Evolutionary conservation across 2,113 vertebrate species (phyloP).

Genomic region (Herpailurus yagouaroundi): DNA sequence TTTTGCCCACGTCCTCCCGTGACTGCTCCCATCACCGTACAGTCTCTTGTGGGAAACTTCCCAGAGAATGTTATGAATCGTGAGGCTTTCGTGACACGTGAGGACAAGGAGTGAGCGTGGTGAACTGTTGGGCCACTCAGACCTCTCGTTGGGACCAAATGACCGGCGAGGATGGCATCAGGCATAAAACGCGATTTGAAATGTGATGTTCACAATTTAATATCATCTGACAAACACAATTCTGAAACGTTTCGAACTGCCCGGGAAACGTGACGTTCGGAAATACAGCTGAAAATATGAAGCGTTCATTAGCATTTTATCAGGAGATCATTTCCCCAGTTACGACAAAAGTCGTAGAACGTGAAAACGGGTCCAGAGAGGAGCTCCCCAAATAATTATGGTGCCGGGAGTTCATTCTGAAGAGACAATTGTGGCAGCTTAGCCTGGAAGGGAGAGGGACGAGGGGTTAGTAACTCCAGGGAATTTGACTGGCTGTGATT

Average conservation of each 20-base stretch:
- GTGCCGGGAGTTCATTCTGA: neutral
- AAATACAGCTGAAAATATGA: neutral
- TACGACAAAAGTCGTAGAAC: neutral
- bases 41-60: neutral
- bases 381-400: neutral
- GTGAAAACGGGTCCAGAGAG: neutral
- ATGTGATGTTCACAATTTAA: neutral
- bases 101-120: neutral
- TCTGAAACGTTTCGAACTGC: neutral
- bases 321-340: neutral
- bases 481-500: neutral
- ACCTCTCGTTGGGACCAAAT: neutral
- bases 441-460: neutral
- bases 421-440: neutral
- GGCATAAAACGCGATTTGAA: neutral
- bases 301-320: too few species aligned
- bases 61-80: neutral
- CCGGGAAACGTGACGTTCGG: neutral
- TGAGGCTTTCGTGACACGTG: neutral
- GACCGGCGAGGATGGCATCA: neutral
- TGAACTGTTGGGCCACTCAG: too few species aligned
- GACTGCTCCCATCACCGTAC: neutral
- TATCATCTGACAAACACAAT: neutral
- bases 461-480: neutral
- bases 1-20: neutral